Percentiles rank a stretch among this genome's conserved stretches.
Evolutionary conservation across 2,797 vertebrate species (phyloP).

Genomic region (Poeciliopsis infans): DNA sequence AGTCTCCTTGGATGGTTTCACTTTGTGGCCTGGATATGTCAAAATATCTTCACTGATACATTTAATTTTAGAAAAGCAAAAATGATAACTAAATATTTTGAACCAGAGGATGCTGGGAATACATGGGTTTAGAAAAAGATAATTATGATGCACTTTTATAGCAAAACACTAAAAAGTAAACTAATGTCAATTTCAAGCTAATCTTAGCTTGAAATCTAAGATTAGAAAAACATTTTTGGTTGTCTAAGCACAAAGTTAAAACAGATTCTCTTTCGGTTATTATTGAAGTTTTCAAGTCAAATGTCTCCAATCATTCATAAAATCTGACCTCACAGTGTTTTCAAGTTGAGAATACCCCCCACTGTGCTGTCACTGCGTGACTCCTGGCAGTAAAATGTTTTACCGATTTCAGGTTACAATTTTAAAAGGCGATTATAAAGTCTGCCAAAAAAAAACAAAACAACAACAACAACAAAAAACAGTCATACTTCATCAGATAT

Average conservation of each 20-base stretch:
- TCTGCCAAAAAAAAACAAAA: conserved; percentile 12
- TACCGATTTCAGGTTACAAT: conserved; percentile 19
- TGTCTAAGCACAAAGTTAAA: background rate
- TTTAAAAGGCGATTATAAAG: conserved; percentile 34
- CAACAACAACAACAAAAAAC: background rate
- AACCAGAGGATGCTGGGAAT: background rate
- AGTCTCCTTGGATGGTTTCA: conserved; percentile 4
- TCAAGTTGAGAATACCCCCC: conserved; percentile 24
- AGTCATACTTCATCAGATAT: conserved; percentile 17
- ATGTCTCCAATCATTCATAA: conserved; percentile 2
- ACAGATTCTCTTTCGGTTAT: background rate
- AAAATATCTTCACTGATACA: conserved; percentile 22
- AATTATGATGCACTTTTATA: background rate
- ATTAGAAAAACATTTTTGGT: background rate
- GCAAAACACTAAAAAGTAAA: background rate
- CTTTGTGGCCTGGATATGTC: conserved; percentile 29
- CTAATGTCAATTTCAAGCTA: background rate
- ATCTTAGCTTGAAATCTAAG: background rate
- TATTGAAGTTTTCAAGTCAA: background rate
- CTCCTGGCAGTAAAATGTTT: conserved; percentile 16
- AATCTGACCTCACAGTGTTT: background rate
- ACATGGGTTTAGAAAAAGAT: background rate
- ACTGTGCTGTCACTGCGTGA: conserved; percentile 18
- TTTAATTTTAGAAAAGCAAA: conserved; percentile 18
- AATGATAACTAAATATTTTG: background rate